phyloP scores from a whole-genome alignment of 2,797 vertebrate genomes.

The Phaenicophaeus curvirostris region DNA sequence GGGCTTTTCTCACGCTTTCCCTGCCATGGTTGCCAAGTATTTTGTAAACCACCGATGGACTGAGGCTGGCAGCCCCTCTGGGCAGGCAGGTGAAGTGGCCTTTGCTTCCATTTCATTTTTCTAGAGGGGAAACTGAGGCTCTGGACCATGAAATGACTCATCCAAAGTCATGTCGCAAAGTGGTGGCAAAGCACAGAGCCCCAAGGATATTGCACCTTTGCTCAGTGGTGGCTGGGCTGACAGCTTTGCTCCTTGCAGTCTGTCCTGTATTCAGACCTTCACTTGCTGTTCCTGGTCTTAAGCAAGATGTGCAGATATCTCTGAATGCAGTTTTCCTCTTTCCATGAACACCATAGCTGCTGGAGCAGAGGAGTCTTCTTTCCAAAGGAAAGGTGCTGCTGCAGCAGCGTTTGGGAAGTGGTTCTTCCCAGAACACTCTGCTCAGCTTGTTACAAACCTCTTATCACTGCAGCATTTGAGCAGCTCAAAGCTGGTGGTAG shows the following conservation, averaged over 20 bases:
- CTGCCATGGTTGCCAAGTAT: background rate
- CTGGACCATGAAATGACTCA: background rate
- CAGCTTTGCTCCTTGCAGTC: background rate
- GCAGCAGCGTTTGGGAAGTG: background rate
- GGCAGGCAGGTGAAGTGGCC: background rate
- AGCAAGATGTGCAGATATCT: background rate
- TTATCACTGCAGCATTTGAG: fast-evolving
- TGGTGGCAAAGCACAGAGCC: background rate
- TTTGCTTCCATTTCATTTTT: fast-evolving
- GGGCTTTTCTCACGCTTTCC: conserved; percentile 1
- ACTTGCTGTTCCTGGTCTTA: background rate
- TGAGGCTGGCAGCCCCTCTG: background rate
- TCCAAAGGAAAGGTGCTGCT: background rate
- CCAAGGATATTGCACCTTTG: fast-evolving
- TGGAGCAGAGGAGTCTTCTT: background rate
- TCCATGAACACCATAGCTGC: fast-evolving
- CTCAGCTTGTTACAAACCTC: background rate
- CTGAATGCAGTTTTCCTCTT: background rate
- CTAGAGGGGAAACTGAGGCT: background rate
- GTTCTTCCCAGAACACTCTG: fast-evolving
- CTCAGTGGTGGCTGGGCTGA: background rate
- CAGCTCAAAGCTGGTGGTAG: fast-evolving
- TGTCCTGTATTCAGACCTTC: fast-evolving
- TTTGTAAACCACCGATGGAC: background rate
- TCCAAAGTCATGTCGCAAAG: fast-evolving